Conservation (phyloP, 64 coral and sea anemone species). For the Dendrophyllia cribrosa region DNA sequence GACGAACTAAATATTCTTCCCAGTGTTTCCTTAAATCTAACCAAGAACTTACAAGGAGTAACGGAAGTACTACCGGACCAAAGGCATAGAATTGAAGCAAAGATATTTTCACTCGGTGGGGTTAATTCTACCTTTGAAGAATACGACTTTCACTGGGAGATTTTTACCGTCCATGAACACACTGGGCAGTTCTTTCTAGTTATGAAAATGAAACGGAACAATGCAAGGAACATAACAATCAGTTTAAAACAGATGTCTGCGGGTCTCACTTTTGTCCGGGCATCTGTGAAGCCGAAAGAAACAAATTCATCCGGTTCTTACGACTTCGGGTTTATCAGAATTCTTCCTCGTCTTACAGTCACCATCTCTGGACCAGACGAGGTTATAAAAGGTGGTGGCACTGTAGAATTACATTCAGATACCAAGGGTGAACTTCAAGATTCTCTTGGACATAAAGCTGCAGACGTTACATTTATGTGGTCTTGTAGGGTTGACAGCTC, state of each 20-base stretch:
- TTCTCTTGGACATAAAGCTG: constrained; percentile 31
- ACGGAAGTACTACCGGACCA: constrained; percentile 13
- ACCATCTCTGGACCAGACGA: constrained; percentile 46
- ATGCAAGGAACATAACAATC: constrained; percentile 7
- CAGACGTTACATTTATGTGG: constrained; percentile 59
- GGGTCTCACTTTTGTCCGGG: constrained; percentile 17
- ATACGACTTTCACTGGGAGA: constrained; percentile 24
- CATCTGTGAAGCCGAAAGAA: constrained; percentile 15
- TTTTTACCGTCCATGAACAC: constrained; percentile 6
- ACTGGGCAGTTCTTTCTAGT: constrained; percentile 26
- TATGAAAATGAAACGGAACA: not conserved
- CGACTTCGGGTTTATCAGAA: constrained; percentile 75
- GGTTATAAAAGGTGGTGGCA: constrained; percentile 63
- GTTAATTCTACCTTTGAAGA: not conserved
- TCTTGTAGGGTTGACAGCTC: constrained; percentile 52
- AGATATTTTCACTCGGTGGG: not conserved
- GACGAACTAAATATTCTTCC: not conserved
- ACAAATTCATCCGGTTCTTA: constrained; percentile 52
- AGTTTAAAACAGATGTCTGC: not conserved
- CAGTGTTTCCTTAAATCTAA: constrained; percentile 28
- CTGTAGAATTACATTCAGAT: constrained; percentile 26
- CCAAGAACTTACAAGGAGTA: not conserved
- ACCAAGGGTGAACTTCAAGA: constrained; percentile 44
- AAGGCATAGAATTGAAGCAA: not conserved
- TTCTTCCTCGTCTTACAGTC: constrained; percentile 61